These are phyloP conservation scores for Nomada flava DNA, from an alignment of 2,888 invertebrate genomes.

Conservation along the genomic window DNA sequence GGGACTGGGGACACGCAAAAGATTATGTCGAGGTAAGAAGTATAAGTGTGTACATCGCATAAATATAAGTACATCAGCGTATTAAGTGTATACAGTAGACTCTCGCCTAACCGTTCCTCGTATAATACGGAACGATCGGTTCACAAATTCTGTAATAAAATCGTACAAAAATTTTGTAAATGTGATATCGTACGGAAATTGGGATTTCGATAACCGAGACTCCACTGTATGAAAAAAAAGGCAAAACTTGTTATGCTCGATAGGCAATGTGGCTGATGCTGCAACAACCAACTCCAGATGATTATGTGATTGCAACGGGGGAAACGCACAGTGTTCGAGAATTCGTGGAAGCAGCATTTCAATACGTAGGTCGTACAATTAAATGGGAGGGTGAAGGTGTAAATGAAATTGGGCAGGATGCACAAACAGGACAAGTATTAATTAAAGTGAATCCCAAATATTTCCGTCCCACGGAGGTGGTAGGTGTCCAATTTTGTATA, in stretches of 20 bases:
- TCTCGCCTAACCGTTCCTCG: no score
- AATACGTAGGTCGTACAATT: slow-evolving; percentile 91
- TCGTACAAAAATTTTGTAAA: no score
- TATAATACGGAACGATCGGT: no score
- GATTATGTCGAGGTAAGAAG: slow-evolving; percentile 95
- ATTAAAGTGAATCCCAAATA: slow-evolving; percentile 96
- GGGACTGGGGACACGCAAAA: slow-evolving; percentile 99
- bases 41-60: not conserved
- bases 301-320: slow-evolving; percentile 99
- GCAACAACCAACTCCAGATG: slow-evolving; percentile 95
- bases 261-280: slow-evolving; percentile 99
- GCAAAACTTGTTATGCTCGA: slow-evolving; percentile 1
- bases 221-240: not conserved
- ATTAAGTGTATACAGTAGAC: no score
- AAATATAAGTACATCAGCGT: no score
- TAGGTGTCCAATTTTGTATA: slow-evolving; percentile 83
- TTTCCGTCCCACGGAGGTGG: slow-evolving; percentile 99
- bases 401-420: slow-evolving; percentile 91
- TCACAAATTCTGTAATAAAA: no score
- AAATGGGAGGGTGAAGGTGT: slow-evolving; percentile 95
- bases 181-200: no score
- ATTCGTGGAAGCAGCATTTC: slow-evolving; percentile 97
- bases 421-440: slow-evolving; percentile 89
- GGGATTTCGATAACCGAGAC: no score
- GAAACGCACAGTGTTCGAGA: slow-evolving; percentile 97